Evolutionary conservation across 2,888 invertebrate genomes (phyloP), one percentile per base, ranked within the genome.

Genomic region (Perdita meconis): DNA sequence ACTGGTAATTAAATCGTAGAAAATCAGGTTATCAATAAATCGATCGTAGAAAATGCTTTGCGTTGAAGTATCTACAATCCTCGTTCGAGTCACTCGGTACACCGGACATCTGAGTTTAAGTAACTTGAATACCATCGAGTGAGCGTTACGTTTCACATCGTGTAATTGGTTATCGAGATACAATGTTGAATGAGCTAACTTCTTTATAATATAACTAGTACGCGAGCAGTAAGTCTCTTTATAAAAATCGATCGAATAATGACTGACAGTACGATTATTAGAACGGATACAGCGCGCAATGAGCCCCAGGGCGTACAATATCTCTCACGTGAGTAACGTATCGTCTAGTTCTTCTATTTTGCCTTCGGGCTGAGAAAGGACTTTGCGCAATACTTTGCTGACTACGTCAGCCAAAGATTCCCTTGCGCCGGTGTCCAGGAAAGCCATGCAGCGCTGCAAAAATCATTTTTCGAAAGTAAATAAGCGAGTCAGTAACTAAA

Each of bases 301-400:
- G 75, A 83, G 79, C 81, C 79, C 80, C 84, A 60, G 86, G 83
- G 84, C 80, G 61, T 80, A 81, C 83, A 89, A 87, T 87, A 79
- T 88, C 85, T 91, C 90, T 97, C 96, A 97, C 92, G 96, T 96
- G 93, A 97, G 94, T 91, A 98, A 93, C 68, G 98, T 98, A 91
- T 97, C 97, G 92, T 98, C 98, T 80, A 98, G 94, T 91, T 98
- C 97, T 90, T 98, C 98, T 92, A 97, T 97, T 92, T 97, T 97
- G 83, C 96, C 96, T 91, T 97, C 96, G 19, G 96, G 94, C 89
- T 96, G 96, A 42, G 95, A 94, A 74, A 95, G 93, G 16, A 95
- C 94, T 93, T 97, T 97, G 78, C 96, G 95, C 89, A 98, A 93
- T 78, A 97, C 97, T 93, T 98, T 98, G 89, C 95, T 95, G 83